A percentile compares a stretch with the other conserved stretches of the same genome.
Evolutionary conservation across 2,113 vertebrate species (phyloP).

Genomic region (Romanogobio albipinnatus): DNA sequence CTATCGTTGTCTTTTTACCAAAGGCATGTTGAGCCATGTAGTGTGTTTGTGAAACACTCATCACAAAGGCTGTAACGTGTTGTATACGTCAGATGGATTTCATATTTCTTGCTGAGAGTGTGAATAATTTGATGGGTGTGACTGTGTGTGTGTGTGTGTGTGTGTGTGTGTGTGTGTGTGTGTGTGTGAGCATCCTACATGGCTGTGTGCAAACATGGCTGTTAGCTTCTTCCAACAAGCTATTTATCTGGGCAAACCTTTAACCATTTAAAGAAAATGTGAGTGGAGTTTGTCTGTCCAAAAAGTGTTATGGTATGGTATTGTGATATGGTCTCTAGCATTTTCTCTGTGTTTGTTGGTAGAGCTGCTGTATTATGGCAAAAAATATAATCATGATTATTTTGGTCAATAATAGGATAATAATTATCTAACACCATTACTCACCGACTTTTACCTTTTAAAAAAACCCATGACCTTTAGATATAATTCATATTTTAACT

Average conservation of each 20-base stretch:
- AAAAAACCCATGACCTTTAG: no score
- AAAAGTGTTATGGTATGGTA: background rate
- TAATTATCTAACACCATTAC: background rate
- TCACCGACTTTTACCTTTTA: background rate
- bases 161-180: background rate
- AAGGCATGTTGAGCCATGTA: slow-evolving; percentile 19
- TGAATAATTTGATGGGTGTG: background rate
- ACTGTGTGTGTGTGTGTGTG: background rate
- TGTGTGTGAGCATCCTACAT: background rate
- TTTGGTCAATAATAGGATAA: background rate
- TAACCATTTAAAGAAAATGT: background rate
- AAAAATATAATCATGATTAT: background rate
- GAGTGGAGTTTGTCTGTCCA: no score
- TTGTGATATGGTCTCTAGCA: background rate
- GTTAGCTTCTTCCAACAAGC: background rate
- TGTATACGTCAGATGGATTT: slow-evolving; percentile 32
- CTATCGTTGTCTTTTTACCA: background rate
- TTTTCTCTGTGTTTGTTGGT: background rate
- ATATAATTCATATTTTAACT: no score
- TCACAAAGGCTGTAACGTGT: slow-evolving; percentile 3
- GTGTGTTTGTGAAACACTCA: slow-evolving; percentile 19
- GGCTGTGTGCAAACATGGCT: slow-evolving; percentile 13
- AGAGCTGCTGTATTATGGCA: background rate
- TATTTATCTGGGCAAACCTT: background rate
- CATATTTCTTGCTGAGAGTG: slow-evolving; percentile 15